Percentiles rank a stretch among this genome's conserved stretches.
These are phyloP conservation scores for Acridotheres tristis DNA, from an alignment of 2,797 vertebrate genomes.

Conservation along the genomic window DNA sequence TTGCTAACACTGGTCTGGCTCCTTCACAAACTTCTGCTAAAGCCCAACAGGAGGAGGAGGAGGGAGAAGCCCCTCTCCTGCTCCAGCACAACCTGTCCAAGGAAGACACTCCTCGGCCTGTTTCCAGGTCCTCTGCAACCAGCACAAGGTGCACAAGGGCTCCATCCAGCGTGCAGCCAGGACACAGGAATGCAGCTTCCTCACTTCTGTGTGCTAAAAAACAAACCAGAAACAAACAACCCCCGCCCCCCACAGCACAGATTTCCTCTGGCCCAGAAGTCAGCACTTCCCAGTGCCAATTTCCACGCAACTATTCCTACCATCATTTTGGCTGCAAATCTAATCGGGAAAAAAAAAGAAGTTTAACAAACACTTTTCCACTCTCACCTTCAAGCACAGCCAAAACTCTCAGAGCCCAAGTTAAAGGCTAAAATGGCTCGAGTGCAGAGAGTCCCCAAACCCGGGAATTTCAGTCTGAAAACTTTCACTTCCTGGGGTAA, in stretches of 20 bases:
- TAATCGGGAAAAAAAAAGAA: neutral
- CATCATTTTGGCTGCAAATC: neutral
- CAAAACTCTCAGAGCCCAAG: neutral
- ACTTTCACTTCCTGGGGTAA: neutral
- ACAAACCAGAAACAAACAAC: neutral
- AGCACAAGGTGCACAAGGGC: neutral
- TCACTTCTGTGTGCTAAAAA: neutral
- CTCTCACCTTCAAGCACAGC: neutral
- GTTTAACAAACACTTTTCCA: neutral
- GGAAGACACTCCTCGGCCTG: neutral
- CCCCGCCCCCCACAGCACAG: neutral
- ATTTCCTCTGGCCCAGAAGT: neutral
- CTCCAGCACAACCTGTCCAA: neutral
- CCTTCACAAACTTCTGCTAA: neutral
- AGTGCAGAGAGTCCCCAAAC: neutral
- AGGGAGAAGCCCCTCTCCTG: neutral
- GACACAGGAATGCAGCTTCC: neutral
- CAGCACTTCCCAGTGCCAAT: neutral
- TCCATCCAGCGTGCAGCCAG: neutral
- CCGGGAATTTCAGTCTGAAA: neutral
- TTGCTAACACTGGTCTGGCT: neutral
- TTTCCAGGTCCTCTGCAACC: neutral
- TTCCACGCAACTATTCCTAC: neutral
- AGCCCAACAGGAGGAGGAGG: neutral
- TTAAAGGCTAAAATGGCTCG: rapidly evolving